These are phyloP conservation scores for Psettodes erumei DNA, from an alignment of 2,113 vertebrate species.

Conservation along the genomic window DNA sequence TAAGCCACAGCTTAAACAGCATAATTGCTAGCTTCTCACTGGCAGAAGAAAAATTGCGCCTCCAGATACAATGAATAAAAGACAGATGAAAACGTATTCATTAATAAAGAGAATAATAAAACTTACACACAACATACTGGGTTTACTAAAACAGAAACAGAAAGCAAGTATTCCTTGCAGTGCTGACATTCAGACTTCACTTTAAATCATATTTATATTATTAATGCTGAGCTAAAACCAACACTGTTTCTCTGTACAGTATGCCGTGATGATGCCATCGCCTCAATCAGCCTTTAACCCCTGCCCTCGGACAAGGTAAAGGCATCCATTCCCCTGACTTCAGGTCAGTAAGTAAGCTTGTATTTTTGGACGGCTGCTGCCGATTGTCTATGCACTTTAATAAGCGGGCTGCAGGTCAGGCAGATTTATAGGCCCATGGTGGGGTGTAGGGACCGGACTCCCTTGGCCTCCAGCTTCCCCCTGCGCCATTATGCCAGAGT, in stretches of 20 bases:
- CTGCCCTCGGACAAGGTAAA: constrained; percentile 70
- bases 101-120: constrained; percentile 31
- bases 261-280: constrained; percentile 33
- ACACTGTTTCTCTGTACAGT: constrained; percentile 23
- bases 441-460: constrained; percentile 95
- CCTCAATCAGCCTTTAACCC: constrained; percentile 71
- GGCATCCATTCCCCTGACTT: constrained; percentile 70
- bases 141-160: constrained; percentile 3
- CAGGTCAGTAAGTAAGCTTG: constrained; percentile 76
- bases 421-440: constrained; percentile 97
- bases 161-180: constrained; percentile 14
- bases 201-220: neutral
- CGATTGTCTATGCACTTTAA: constrained; percentile 94
- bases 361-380: constrained; percentile 82
- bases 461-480: constrained; percentile 95
- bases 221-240: neutral
- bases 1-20: constrained; percentile 34
- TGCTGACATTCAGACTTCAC: constrained; percentile 24
- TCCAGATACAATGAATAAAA: constrained; percentile 40
- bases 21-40: constrained; percentile 35
- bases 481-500: constrained; percentile 94
- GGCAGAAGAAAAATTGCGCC: constrained; percentile 33
- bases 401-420: constrained; percentile 89
- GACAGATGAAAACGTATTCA: constrained; percentile 31
- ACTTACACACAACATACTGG: neutral